phyloP scores from a whole-genome alignment of 2,888 invertebrate species.

The Siphonodentalium dalli region DNA sequence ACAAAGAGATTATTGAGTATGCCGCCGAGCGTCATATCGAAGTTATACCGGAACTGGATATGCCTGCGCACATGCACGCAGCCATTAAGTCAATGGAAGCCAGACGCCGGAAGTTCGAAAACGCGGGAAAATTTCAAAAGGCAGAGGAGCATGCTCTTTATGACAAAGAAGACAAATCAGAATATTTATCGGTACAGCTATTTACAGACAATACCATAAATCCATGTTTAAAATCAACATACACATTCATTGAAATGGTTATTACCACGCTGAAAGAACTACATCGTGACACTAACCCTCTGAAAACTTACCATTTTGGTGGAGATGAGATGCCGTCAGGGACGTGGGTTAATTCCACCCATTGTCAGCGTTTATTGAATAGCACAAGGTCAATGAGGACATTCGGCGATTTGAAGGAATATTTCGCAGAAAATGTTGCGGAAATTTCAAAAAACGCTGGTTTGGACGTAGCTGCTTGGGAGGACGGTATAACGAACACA shows the following conservation, averaged over 20 bases:
- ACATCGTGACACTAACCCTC: slow-evolving; percentile 41
- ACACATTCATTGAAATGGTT: slow-evolving; percentile 44
- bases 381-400: neutral
- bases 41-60: slow-evolving; percentile 59
- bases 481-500: slow-evolving; percentile 46
- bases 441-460: slow-evolving; percentile 24
- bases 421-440: slow-evolving; percentile 14
- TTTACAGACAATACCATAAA: slow-evolving; percentile 56
- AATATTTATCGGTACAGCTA: slow-evolving; percentile 47
- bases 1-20: slow-evolving; percentile 50
- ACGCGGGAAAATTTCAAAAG: slow-evolving; percentile 14
- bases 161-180: slow-evolving; percentile 40
- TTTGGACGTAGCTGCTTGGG: slow-evolving; percentile 41
- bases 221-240: slow-evolving; percentile 54
- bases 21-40: slow-evolving; percentile 50
- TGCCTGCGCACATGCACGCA: slow-evolving; percentile 58
- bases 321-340: slow-evolving; percentile 50
- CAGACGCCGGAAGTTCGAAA: slow-evolving; percentile 28
- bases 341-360: slow-evolving; percentile 40
- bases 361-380: slow-evolving; percentile 30
- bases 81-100: slow-evolving; percentile 54
- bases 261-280: slow-evolving; percentile 35
- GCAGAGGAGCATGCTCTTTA: slow-evolving; percentile 37
- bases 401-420: slow-evolving; percentile 18
- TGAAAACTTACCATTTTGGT: slow-evolving; percentile 48